Percentiles rank a stretch among this genome's conserved stretches.
Evolutionary conservation across 1,140 invertebrate genomes (phyloP).

Genomic region (Ptiloglossa arizonensis): DNA sequence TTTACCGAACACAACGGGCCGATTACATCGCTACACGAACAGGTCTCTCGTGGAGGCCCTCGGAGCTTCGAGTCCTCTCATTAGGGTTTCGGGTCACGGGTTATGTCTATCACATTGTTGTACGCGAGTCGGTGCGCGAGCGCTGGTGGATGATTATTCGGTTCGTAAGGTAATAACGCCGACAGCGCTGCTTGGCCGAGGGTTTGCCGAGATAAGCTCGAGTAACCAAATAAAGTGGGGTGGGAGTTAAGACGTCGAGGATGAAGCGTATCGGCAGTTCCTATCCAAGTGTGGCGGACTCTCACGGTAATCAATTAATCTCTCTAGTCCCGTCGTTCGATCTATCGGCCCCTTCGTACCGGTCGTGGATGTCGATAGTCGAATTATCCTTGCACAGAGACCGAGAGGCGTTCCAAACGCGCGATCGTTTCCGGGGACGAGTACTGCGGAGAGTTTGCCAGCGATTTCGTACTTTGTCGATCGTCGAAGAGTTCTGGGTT

Average conservation of each 20-base stretch:
- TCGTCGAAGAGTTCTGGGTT: too few relatives aligned
- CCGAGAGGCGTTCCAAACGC: too few relatives aligned
- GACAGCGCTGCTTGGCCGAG: constrained; percentile 27
- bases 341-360: constrained; percentile 19
- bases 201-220: constrained; percentile 62
- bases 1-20: constrained; percentile 70
- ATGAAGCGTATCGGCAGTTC: constrained; percentile 22
- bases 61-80: constrained; percentile 57
- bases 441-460: too few relatives aligned
- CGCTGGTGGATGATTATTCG: constrained; percentile 53
- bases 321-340: constrained; percentile 31
- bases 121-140: constrained; percentile 44
- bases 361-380: neutral
- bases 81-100: constrained; percentile 71
- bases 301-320: constrained; percentile 55
- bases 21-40: constrained; percentile 68
- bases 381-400: too few relatives aligned
- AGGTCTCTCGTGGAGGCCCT: constrained; percentile 18
- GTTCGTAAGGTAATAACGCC: constrained; percentile 58
- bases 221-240: constrained; percentile 68
- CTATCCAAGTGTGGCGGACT: constrained; percentile 13
- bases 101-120: constrained; percentile 75
- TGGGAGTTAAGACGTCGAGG: constrained; percentile 16
- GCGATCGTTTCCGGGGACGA: too few relatives aligned
- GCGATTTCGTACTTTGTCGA: too few relatives aligned